Evolutionary conservation across 2,113 vertebrate genomes (phyloP), one percentile per base, ranked within the genome.

Genomic region (Bujurquina vittata): DNA sequence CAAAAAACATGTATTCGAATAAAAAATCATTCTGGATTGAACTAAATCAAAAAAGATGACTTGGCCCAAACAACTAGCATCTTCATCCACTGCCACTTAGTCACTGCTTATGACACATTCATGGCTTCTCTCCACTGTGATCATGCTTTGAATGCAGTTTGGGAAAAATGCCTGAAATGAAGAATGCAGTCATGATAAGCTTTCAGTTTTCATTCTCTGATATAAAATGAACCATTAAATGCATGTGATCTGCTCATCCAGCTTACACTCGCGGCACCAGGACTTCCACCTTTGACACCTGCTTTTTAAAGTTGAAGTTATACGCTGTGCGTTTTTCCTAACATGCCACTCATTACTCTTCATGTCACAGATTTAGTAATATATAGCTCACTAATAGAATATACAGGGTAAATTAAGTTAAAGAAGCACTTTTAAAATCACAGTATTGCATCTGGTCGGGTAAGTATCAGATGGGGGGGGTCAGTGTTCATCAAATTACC

Each of bases 111-210:
- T 72, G 65, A 72, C 65, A 72, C 65, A 31, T 52, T 52, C 43
- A 11, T 22, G 31, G 43, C n/a, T 26, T 3, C 23, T 15, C 69
- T 65, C 58, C 15, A 2, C 40, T 56, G 43, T 72, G 31, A 72
- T 72, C 65, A 31, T 31, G 65, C 17, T 72, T 72, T 72, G 65
- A 52, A 72, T 12, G 43, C 26, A 72, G 3, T 72, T 72, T 52
- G 65, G 65, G 23, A 72, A 29, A 72, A 31, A 72, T 72, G 65
- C 65, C 65, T 31, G 65, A 52, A n/a, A 52, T 72, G 65, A 52
- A 72, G 65, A 72, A 72, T 72, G 65, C 12, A 72, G 65, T 31
- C 17, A 20, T 14, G 65, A 72, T 31, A 72, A 54, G 73, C 59
- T 58, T 57, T 26, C 29, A 60, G 59, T 74, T 56, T 49, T 56